phyloP scores from a whole-genome alignment of 2,888 invertebrate genomes.

The Pegoplata infirma region DNA sequence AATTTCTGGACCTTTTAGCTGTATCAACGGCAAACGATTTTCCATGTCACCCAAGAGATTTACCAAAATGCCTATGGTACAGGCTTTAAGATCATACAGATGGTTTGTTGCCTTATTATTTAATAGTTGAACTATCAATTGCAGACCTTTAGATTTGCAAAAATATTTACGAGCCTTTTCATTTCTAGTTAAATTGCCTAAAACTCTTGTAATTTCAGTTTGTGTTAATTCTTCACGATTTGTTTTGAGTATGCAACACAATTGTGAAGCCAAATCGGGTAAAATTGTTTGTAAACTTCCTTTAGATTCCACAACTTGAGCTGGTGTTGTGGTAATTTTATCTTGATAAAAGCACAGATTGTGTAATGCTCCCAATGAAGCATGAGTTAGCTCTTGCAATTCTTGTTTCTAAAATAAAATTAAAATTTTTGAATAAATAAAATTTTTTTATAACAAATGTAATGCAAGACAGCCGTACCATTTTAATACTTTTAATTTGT shows the following conservation, averaged over 20 bases:
- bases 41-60: conserved; percentile 84
- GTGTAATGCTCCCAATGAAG: conserved; percentile 89
- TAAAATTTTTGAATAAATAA: too few relatives aligned
- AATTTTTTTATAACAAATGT: too few relatives aligned
- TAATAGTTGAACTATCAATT: conserved; percentile 78
- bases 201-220: conserved; percentile 87
- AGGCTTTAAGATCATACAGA: conserved; percentile 84
- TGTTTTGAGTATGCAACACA: conserved; percentile 70
- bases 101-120: conserved; percentile 52
- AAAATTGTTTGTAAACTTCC: conserved; percentile 74
- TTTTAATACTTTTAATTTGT: conserved; percentile 63
- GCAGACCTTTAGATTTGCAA: conserved; percentile 83
- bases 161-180: conserved; percentile 83
- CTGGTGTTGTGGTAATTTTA: conserved; percentile 77
- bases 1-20: conserved; percentile 79
- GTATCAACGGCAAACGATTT: conserved; percentile 80
- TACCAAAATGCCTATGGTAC: conserved; percentile 89
- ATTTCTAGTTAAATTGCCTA: conserved; percentile 89
- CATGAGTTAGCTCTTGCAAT: conserved; percentile 86
- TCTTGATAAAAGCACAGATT: conserved; percentile 88
- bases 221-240: conserved; percentile 74
- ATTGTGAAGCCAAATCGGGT: conserved; percentile 69
- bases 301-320: conserved; percentile 61
- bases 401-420: conserved; percentile 76
- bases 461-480: too few relatives aligned